Evolutionary conservation across 2,113 vertebrate species (phyloP).

Genomic region (Aptenodytes patagonicus): DNA sequence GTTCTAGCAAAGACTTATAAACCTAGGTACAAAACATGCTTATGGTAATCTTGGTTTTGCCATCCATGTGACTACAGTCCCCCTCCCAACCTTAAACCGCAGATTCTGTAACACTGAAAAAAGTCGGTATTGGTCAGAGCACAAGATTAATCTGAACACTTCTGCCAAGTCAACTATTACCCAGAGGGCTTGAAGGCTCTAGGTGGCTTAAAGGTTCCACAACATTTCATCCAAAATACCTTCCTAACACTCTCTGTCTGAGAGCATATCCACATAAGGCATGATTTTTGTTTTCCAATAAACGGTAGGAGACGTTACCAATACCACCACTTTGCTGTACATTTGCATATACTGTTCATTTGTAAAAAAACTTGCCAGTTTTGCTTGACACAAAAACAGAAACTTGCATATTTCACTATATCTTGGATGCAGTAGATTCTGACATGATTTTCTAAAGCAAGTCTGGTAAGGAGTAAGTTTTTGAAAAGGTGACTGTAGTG

Average conservation of each 20-base stretch:
- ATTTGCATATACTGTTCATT: background rate
- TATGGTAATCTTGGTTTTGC: background rate
- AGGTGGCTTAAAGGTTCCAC: background rate
- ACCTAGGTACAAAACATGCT: background rate
- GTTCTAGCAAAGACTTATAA: background rate
- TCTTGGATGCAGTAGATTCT: background rate
- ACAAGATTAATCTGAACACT: background rate
- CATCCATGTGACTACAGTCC: background rate
- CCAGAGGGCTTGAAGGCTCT: background rate
- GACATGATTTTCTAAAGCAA: background rate
- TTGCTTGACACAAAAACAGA: background rate
- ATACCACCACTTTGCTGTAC: background rate
- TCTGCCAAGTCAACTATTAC: background rate
- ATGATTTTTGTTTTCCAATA: background rate
- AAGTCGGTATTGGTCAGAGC: background rate
- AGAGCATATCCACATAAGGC: background rate
- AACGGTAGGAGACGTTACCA: background rate
- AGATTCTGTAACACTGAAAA: background rate
- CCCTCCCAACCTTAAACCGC: background rate
- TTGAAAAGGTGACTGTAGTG: background rate
- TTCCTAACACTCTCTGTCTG: background rate
- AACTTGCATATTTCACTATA: background rate
- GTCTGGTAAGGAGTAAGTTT: background rate
- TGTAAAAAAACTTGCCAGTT: background rate
- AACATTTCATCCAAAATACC: background rate